A percentile compares a stretch with the other conserved stretches of the same genome.
Evolutionary conservation across 2,797 vertebrate genomes (phyloP).

Genomic region (Neoniphon sammara): DNA sequence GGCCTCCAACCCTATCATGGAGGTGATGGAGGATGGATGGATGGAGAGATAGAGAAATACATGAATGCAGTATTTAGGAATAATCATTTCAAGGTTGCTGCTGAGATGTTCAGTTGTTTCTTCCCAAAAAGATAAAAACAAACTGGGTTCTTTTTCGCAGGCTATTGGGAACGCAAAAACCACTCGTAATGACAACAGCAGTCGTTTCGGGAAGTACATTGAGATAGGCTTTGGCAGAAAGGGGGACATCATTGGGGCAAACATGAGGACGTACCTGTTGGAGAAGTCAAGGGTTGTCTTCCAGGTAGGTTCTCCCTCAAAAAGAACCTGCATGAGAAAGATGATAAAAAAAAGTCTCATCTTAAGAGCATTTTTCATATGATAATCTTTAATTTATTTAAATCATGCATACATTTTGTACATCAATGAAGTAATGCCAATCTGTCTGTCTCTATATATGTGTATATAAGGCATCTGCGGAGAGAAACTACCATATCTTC

Average conservation of each 20-base stretch:
- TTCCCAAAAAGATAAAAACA: background rate
- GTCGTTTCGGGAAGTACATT: conserved; percentile 88
- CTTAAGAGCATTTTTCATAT: background rate
- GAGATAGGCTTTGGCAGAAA: conserved; percentile 84
- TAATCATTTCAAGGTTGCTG: background rate
- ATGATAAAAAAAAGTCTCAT: too few relatives aligned
- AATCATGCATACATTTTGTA: background rate
- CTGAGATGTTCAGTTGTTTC: background rate
- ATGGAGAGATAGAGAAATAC: background rate
- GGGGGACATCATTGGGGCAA: conserved; percentile 82
- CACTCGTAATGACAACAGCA: conserved; percentile 88
- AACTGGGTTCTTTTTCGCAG: conserved; percentile 55
- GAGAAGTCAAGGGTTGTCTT: conserved; percentile 89
- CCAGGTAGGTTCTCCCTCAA: conserved; percentile 73
- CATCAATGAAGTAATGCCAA: background rate
- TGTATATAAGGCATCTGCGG: conserved; percentile 72
- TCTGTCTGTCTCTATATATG: background rate
- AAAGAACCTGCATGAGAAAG: too few relatives aligned
- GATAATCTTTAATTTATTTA: background rate
- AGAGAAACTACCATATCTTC: conserved; percentile 89
- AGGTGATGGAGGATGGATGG: conserved; percentile 69
- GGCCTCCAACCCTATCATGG: conserved; percentile 87
- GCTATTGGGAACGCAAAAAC: conserved; percentile 88
- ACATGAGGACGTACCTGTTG: conserved; percentile 87
- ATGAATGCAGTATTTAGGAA: background rate